phyloP scores from a whole-genome alignment of 2,888 invertebrate species.

The Eristalinus aeneus region DNA sequence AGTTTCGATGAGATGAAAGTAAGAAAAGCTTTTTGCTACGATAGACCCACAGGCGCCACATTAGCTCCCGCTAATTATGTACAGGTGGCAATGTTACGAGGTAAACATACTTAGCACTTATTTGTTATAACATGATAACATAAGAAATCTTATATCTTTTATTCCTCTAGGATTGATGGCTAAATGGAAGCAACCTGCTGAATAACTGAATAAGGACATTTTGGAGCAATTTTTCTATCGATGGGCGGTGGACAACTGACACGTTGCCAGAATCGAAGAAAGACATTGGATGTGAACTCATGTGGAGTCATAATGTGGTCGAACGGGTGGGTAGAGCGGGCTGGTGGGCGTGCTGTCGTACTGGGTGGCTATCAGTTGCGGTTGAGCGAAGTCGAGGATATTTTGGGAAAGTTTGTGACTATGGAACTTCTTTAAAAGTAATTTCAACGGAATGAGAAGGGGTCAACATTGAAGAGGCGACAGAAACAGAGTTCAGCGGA shows the following conservation, averaged over 20 bases:
- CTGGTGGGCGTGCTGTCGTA: neutral
- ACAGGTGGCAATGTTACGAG: too few species aligned
- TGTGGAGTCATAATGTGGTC: conserved; percentile 6
- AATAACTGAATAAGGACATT: too few species aligned
- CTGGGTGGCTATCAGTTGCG: conserved; percentile 5
- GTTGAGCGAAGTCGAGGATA: conserved; percentile 7
- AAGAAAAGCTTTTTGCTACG: too few species aligned
- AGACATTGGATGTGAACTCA: conserved; percentile 22
- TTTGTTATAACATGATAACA: too few species aligned
- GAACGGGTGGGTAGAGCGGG: neutral
- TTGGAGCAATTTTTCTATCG: conserved; percentile 24
- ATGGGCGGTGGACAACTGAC: conserved; percentile 7
- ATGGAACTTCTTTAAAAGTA: neutral
- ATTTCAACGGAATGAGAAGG: neutral
- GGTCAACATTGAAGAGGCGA: neutral
- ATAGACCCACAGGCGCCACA: too few species aligned
- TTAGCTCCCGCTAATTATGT: too few species aligned
- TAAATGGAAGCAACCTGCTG: too few species aligned
- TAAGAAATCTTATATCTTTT: too few species aligned
- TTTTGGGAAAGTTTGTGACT: neutral
- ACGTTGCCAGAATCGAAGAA: conserved; percentile 17
- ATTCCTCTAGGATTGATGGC: too few species aligned
- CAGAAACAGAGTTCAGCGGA: neutral
- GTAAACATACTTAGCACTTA: too few species aligned
- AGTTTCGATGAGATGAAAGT: too few species aligned